A percentile compares a stretch with the other conserved stretches of the same genome.
These are phyloP conservation scores for Panopea generosa DNA, from an alignment of 2,888 invertebrate species.

Conservation along the genomic window DNA sequence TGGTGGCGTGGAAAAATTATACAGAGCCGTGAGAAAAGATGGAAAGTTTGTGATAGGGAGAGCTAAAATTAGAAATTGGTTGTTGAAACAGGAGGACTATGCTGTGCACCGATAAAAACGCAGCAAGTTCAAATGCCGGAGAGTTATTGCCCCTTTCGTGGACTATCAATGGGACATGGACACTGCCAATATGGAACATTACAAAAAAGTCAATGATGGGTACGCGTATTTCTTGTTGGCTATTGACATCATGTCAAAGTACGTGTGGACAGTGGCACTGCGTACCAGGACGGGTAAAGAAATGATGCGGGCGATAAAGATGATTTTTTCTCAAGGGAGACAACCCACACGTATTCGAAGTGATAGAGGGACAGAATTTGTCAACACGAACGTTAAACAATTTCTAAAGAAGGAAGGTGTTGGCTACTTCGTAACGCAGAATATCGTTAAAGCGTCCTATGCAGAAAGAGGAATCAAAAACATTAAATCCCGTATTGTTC, in stretches of 20 bases:
- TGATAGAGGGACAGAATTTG: conserved; percentile 45
- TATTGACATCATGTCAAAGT: conserved; percentile 43
- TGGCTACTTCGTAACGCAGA: conserved; percentile 38
- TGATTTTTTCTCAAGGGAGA: conserved; percentile 34
- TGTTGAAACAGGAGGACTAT: conserved; percentile 55
- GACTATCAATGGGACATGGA: conserved; percentile 60
- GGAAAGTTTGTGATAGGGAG: conserved; percentile 43
- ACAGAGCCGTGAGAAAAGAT: conserved; percentile 53
- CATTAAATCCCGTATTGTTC: conserved; percentile 35
- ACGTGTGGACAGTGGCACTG: conserved; percentile 28
- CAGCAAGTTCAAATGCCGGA: conserved; percentile 40
- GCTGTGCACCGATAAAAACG: conserved; percentile 46
- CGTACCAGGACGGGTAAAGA: conserved; percentile 36
- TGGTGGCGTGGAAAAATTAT: conserved; percentile 55
- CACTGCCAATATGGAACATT: conserved; percentile 41
- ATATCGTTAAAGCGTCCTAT: conserved; percentile 39
- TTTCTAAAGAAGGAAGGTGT: conserved; percentile 34
- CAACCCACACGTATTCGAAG: conserved; percentile 25
- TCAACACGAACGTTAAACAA: conserved; percentile 28
- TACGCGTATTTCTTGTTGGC: conserved; percentile 46
- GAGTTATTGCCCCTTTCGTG: conserved; percentile 47
- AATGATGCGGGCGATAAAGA: conserved; percentile 35
- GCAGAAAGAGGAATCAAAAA: conserved; percentile 54
- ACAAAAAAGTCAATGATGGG: conserved; percentile 45
- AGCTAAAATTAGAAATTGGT: conserved; percentile 52